Conservation (phyloP, 1,140 invertebrate genomes). For the Drosophila watanabei region DNA sequence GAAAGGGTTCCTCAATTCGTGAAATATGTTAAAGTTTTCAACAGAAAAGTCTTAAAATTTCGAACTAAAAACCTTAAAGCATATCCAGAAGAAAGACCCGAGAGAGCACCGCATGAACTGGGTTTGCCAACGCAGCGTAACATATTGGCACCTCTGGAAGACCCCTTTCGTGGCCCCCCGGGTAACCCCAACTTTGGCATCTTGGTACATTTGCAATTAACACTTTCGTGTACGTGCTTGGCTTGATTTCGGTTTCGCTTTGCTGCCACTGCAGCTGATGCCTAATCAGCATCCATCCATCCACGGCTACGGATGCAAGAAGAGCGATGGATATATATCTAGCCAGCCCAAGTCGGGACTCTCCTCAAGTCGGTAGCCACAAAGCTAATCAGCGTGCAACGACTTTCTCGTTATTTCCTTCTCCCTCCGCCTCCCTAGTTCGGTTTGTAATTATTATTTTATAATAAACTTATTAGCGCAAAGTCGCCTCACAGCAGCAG, state of each 20-base stretch:
- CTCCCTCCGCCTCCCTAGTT: constrained; percentile 19
- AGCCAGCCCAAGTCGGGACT: constrained; percentile 11
- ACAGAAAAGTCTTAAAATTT: not conserved
- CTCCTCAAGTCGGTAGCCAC: constrained; percentile 47
- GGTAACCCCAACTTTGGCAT: constrained; percentile 28
- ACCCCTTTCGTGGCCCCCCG: not conserved
- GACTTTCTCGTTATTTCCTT: constrained; percentile 76
- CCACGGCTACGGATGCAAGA: constrained; percentile 29
- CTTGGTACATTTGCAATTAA: constrained; percentile 81
- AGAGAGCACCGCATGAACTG: not conserved
- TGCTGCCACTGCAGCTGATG: constrained; percentile 59
- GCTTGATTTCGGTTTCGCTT: constrained; percentile 57
- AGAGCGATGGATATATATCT: not conserved
- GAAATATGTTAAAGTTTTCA: not conserved
- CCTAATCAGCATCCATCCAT: constrained; percentile 55
- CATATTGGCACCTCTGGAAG: constrained; percentile 40
- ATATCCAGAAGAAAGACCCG: not conserved
- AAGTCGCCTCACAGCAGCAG: constrained; percentile 12
- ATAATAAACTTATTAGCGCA: constrained; percentile 81
- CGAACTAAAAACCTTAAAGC: not conserved
- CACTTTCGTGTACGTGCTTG: constrained; percentile 81
- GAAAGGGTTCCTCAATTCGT: not conserved
- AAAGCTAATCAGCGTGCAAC: constrained; percentile 82
- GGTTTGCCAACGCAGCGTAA: constrained; percentile 6
- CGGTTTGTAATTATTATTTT: constrained; percentile 78